These are phyloP conservation scores for Lepidochrysops patricia DNA, from an alignment of 2,888 invertebrate genomes.

Conservation along the genomic window DNA sequence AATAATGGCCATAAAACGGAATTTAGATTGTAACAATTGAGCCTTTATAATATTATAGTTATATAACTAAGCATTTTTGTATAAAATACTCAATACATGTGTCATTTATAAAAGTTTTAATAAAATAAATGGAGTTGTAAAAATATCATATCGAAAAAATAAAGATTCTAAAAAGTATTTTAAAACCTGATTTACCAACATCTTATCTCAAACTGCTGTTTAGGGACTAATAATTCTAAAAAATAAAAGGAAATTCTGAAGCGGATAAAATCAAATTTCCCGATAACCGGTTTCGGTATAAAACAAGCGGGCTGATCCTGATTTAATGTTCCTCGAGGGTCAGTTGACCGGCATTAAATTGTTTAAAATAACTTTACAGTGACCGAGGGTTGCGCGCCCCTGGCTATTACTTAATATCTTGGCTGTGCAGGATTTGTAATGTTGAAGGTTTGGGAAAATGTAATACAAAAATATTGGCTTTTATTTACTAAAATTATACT, in stretches of 20 bases:
- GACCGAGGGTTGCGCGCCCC: constrained; percentile 46
- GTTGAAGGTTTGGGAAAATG: constrained; percentile 22
- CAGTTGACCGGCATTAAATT: constrained; percentile 48
- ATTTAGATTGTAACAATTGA: no score
- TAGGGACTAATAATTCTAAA: constrained; percentile 62
- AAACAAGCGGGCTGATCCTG: constrained; percentile 37
- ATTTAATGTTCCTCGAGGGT: constrained; percentile 56
- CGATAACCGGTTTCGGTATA: constrained; percentile 52
- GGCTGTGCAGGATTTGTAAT: constrained; percentile 23
- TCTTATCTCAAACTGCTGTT: constrained; percentile 38
- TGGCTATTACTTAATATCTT: constrained; percentile 31
- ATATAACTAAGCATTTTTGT: no score
- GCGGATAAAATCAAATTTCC: constrained; percentile 46
- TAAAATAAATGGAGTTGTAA: no score
- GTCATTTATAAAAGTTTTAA: no score
- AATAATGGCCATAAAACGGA: no score
- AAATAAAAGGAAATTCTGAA: constrained; percentile 58
- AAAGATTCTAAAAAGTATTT: neutral
- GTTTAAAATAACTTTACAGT: constrained; percentile 60
- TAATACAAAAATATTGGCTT: no score
- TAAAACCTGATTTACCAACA: neutral
- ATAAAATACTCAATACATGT: no score
- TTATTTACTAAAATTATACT: no score
- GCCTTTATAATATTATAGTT: no score
- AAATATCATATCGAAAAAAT: neutral